Evolutionary conservation across 1,140 invertebrate species (phyloP).

Genomic region (Dendrolimus punctatus): DNA sequence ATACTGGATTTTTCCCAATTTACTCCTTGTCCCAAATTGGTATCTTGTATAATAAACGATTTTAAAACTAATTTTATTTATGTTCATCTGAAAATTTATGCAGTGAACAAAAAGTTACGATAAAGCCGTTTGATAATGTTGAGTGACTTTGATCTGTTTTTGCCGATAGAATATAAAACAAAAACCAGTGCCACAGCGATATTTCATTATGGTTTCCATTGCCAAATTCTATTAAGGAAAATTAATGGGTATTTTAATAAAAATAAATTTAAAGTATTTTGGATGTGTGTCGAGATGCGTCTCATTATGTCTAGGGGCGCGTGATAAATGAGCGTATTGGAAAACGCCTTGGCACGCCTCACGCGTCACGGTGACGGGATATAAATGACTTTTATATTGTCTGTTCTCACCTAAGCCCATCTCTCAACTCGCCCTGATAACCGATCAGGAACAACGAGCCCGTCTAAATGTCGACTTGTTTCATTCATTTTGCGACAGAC

Average conservation of each 20-base stretch:
- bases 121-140: no score
- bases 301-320: slow-evolving; percentile 55
- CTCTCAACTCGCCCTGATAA: slow-evolving; percentile 43
- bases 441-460: slow-evolving; percentile 40
- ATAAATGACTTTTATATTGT: slow-evolving; percentile 66
- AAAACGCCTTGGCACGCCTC: slow-evolving; percentile 62
- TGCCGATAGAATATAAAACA: neutral
- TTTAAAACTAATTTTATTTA: no score
- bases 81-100: no score
- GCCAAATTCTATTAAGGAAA: slow-evolving; percentile 22
- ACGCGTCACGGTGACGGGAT: slow-evolving; percentile 58
- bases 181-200: slow-evolving; percentile 1
- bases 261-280: slow-evolving; percentile 53
- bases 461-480: slow-evolving; percentile 43
- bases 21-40: no score
- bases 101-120: no score
- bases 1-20: no score
- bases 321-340: slow-evolving; percentile 65
- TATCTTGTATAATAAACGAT: no score
- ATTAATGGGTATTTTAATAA: slow-evolving; percentile 20
- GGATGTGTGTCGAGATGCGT: slow-evolving; percentile 47
- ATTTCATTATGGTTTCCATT: slow-evolving; percentile 10
- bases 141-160: no score
- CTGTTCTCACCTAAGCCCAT: slow-evolving; percentile 60
- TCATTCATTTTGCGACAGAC: slow-evolving; percentile 59